phyloP scores from a whole-genome alignment of 2,113 vertebrate species.

The Lepus europaeus region DNA sequence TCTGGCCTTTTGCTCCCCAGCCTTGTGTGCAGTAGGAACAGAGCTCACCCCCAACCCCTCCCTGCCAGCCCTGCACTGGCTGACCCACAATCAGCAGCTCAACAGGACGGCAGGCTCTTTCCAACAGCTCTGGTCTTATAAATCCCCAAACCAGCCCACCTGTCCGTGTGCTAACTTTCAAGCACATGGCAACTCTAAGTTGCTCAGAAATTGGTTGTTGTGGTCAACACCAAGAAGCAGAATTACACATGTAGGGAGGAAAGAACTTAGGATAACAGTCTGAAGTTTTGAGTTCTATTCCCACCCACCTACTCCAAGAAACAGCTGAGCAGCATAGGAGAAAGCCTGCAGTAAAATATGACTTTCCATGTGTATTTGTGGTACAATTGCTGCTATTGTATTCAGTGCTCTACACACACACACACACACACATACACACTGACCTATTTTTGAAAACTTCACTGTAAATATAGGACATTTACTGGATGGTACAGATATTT shows the following conservation, averaged over 20 bases:
- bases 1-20: background rate
- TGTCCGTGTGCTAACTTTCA: background rate
- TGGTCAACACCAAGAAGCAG: background rate
- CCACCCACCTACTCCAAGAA: background rate
- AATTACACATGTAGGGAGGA: background rate
- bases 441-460: background rate
- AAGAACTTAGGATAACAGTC: background rate
- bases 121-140: background rate
- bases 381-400: fast-evolving
- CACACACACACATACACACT: background rate
- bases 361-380: background rate
- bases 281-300: background rate
- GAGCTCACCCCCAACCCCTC: background rate
- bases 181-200: background rate
- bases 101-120: background rate
- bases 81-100: background rate
- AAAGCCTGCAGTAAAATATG: background rate
- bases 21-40: background rate
- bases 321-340: background rate
- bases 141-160: background rate
- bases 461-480: background rate
- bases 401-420: background rate
- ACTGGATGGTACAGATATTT: background rate
- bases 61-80: background rate
- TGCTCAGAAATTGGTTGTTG: background rate